Conservation (phyloP, 2,113 vertebrate genomes). For the Myanophis thanlyinensis region DNA sequence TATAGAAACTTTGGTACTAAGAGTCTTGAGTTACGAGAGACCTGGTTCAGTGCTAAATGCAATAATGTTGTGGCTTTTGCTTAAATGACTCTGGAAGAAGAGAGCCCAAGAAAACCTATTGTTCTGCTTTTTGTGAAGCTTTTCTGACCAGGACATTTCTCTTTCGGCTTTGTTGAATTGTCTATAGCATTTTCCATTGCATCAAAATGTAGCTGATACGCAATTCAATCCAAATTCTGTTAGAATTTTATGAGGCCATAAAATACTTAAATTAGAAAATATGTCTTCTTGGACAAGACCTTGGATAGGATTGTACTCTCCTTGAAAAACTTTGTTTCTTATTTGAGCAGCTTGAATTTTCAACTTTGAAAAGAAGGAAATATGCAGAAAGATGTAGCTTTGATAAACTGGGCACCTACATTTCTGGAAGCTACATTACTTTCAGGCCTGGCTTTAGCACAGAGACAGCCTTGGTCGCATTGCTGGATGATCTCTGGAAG, state of each 20-base stretch:
- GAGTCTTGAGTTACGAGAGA: background rate
- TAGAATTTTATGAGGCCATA: background rate
- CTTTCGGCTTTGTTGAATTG: background rate
- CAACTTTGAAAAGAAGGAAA: background rate
- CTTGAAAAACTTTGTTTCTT: background rate
- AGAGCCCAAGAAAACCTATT: background rate
- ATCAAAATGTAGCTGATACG: background rate
- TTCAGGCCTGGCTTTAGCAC: no score
- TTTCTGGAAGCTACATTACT: background rate
- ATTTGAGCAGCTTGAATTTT: background rate
- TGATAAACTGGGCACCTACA: background rate
- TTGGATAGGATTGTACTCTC: no score
- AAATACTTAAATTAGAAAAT: background rate
- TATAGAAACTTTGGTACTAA: background rate
- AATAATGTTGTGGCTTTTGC: background rate
- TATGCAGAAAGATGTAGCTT: no score
- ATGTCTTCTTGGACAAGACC: no score
- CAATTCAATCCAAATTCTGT: background rate
- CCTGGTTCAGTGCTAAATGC: background rate
- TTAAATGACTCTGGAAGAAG: background rate
- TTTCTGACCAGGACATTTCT: background rate
- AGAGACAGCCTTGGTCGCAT: no score
- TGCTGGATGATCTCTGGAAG: no score
- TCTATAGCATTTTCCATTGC: background rate
- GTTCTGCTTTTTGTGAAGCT: background rate